Evolutionary conservation across 1,140 invertebrate species (phyloP), one percentile per base, ranked within the genome.

Genomic region (Tetramorium simillimum): DNA sequence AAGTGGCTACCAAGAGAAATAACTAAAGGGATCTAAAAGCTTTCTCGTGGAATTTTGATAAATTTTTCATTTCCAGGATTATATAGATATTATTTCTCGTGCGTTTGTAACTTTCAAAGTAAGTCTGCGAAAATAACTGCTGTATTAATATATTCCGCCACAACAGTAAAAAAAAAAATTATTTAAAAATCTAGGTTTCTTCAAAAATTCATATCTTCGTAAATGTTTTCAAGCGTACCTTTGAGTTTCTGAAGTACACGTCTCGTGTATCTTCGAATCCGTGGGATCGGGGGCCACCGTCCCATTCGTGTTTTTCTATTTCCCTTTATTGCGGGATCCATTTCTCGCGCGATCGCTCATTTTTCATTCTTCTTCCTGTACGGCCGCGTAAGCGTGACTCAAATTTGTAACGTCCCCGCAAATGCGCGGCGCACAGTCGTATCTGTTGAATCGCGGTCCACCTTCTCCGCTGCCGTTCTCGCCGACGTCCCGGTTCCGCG

Each of bases 281-380:
- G 1, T 33, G 28, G 33, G 33, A 33, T 33, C 33, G 33, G 33
- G 33, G 33, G 4, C 60, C 63, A 67, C 53, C 18, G 16, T 58
- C 7, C 53, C 3, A 24, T 24, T 65, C 49, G 37, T 46, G 1
- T 16, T 40, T 62, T 76, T 43, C 14, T 28, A 70, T 84, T 73
- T 73, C 37, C n/a, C 53, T 62, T 1, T 72, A 58, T 73, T 60
- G 43, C 18, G 60, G 60, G 24, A 73, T 58, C 67, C 60, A 60
- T 82, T 82, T 82, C 53, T 72, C 53, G 24, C 49, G 37, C 53
- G 40, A 73, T 82, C 51, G 33, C 40, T 82, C 40, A 73, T 82
- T 60, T 73, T 82, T 73, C 67, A 73, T 53, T 53, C 37, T 33
- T 60, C 14, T 37, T 60, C 24, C 5, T 56, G 7, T 53, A 10